These are phyloP conservation scores for Pygoscelis adeliae DNA, from an alignment of 2,113 vertebrate genomes.

Conservation along the genomic window DNA sequence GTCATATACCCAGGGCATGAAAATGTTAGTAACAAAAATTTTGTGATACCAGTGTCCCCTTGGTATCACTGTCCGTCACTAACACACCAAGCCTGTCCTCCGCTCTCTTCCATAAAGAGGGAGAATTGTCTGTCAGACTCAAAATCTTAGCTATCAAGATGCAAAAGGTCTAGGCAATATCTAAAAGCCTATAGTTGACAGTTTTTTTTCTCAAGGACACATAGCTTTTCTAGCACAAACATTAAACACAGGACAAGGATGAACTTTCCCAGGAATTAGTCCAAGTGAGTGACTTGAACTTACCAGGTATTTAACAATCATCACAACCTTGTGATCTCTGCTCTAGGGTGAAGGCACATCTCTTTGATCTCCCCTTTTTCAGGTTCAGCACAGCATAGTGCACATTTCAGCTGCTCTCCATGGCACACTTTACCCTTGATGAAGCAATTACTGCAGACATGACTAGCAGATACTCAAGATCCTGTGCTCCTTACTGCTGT, in stretches of 20 bases:
- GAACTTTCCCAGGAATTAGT: background rate
- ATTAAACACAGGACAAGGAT: background rate
- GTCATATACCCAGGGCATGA: background rate
- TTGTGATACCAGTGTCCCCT: background rate
- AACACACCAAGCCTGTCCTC: background rate
- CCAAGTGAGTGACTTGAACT: background rate
- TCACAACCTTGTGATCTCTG: background rate
- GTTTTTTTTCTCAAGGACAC: background rate
- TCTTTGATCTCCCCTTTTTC: background rate
- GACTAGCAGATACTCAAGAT: background rate
- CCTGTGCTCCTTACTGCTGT: background rate
- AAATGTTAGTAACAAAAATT: background rate
- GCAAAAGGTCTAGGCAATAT: background rate
- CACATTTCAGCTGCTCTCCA: background rate
- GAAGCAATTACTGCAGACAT: background rate
- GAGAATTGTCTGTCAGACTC: background rate
- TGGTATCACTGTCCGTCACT: background rate
- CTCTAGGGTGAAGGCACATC: background rate
- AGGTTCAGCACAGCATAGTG: background rate
- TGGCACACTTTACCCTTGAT: background rate
- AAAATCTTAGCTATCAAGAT: background rate
- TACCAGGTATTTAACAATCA: background rate
- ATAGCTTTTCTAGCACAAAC: background rate
- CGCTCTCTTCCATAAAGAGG: background rate
- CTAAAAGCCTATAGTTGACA: background rate